phyloP scores from a whole-genome alignment of 2,797 vertebrate species.

The Pangasius macronema region DNA sequence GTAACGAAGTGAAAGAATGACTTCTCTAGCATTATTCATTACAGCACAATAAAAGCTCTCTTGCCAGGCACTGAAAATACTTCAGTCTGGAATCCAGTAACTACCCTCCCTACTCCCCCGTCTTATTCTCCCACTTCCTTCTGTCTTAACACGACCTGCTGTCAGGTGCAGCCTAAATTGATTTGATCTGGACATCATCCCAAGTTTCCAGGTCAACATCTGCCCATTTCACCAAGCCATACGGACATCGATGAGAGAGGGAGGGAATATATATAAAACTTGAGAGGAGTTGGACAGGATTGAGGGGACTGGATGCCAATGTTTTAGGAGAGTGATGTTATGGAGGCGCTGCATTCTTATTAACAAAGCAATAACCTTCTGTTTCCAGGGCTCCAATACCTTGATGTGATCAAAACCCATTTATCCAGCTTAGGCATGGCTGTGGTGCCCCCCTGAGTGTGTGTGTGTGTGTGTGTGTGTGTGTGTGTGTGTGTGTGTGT shows the following conservation, averaged over 20 bases:
- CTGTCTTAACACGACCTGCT: conserved; percentile 48
- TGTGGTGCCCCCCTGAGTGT: conserved; percentile 1
- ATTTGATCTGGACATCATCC: conserved; percentile 44
- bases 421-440: conserved; percentile 30
- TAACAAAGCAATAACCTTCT: conserved; percentile 15
- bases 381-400: conserved; percentile 42
- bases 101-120: conserved; percentile 25
- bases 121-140: neutral
- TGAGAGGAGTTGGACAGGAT: neutral
- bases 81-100: conserved; percentile 49
- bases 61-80: conserved; percentile 49
- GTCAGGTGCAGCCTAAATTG: conserved; percentile 54
- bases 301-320: neutral
- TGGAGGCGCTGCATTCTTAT: neutral
- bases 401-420: conserved; percentile 28
- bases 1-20: conserved; percentile 46
- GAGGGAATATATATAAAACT: conserved; percentile 5
- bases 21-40: conserved; percentile 55
- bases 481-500: neutral
- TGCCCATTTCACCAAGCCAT: neutral
- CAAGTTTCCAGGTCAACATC: conserved; percentile 17
- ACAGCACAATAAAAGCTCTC: conserved; percentile 56
- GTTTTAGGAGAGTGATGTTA: neutral
- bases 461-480: neutral
- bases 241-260: neutral